Conservation (phyloP, 35 echinoderm and acorn worm species). For the Stichopus chloronotus region DNA sequence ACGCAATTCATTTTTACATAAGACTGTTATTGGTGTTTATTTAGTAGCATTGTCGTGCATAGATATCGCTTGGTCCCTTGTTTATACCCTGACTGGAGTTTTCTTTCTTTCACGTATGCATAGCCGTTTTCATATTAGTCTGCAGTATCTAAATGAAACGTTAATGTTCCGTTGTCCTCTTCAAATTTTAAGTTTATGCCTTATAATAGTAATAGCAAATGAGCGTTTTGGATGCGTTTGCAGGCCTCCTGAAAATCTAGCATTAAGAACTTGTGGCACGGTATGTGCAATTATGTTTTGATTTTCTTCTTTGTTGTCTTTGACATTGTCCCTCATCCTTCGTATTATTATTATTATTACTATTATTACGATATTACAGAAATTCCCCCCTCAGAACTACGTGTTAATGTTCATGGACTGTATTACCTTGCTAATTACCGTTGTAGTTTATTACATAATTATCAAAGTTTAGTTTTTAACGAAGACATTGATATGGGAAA, state of each 20-base stretch:
- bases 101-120: too few species aligned
- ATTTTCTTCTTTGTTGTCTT: neutral
- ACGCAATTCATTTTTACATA: too few species aligned
- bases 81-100: too few species aligned
- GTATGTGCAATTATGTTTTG: neutral
- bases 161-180: neutral
- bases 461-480: neutral
- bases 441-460: neutral
- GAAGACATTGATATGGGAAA: neutral
- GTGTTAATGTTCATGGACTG: neutral
- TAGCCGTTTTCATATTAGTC: too few species aligned
- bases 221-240: neutral
- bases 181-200: neutral
- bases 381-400: too few species aligned
- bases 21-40: too few species aligned
- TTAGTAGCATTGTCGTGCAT: too few species aligned
- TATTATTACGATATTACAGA: too few species aligned
- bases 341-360: too few species aligned
- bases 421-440: neutral
- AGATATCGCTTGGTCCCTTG: too few species aligned
- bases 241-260: neutral
- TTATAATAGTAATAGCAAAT: neutral
- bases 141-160: too few species aligned
- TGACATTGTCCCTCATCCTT: neutral
- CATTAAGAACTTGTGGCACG: neutral